Percentiles rank a stretch among this genome's conserved stretches.
Evolutionary conservation across 2,888 invertebrate species (phyloP).

Genomic region (Sphaerophoria rueppellii): DNA sequence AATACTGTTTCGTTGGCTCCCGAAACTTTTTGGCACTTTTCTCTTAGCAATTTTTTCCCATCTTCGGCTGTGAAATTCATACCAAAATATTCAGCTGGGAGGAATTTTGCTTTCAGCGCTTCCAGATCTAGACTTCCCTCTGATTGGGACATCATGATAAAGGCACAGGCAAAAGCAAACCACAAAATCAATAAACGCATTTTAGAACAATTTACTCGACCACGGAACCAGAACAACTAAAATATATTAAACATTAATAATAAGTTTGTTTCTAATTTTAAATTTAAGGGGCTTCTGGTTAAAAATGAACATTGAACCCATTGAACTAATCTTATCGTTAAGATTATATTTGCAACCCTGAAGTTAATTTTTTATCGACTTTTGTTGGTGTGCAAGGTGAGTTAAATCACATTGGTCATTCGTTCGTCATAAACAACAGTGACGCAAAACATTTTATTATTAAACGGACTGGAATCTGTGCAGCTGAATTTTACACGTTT

Average conservation of each 20-base stretch:
- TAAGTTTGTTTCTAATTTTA: background rate
- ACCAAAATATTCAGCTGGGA: constrained; percentile 78
- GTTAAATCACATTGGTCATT: no score
- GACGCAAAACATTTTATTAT: no score
- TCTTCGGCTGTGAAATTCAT: constrained; percentile 82
- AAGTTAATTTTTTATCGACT: no score
- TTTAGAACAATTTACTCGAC: constrained; percentile 1
- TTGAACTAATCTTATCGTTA: constrained; percentile 7
- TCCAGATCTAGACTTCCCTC: constrained; percentile 75
- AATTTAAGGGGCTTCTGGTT: background rate
- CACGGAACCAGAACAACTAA: constrained; percentile 18
- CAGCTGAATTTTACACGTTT: no score
- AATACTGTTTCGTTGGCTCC: constrained; percentile 84
- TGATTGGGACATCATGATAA: constrained; percentile 28
- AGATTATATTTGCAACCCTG: no score
- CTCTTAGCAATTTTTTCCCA: constrained; percentile 84
- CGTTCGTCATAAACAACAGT: no score
- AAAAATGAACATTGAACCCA: constrained; percentile 60
- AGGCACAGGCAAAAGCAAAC: constrained; percentile 21
- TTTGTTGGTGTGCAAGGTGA: no score
- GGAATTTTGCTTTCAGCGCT: constrained; percentile 76
- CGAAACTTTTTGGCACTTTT: constrained; percentile 87
- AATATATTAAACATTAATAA: constrained; percentile 21
- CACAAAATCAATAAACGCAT: constrained; percentile 52
- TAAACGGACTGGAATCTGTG: no score